Evolutionary conservation across 1,140 invertebrate genomes (phyloP), one percentile per base, ranked within the genome.

Genomic region (Bombyx mandarina): DNA sequence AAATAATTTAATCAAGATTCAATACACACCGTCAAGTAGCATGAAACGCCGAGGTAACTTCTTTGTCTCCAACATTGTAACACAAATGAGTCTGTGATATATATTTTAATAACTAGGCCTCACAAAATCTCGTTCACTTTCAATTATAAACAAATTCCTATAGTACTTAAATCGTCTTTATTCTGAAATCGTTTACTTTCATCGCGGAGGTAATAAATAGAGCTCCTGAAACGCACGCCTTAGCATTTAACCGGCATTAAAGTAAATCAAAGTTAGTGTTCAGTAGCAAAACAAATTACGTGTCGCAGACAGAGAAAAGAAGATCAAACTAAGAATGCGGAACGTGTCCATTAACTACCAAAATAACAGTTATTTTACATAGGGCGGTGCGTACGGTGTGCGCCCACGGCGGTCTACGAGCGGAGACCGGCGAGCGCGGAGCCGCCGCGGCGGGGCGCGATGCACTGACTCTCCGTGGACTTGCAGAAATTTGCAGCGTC

Each of bases 401-500:
- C 66, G 72, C 70, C 65, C 64, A 69, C 66, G 67, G 70, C 69
- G 77, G 65, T 46, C 62, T 62, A 61, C 66, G 65, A 61, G 74
- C 63, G 62, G 80, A 71, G 61, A 71, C 66, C 67, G 71, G 70
- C 67, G 71, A 69, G 75, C 79, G 80, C 79, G 81, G 77, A 70
- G 72, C 77, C 81, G 82, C 78, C 80, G 84, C 82, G 86, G 80
- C 82, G 82, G 80, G 81, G 78, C 83, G 75, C 79, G 82, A 81
- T 86, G 83, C 82, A 86, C 83, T 86, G 82, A 83, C 69, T 77
- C 73, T 73, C 74, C 66, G 66, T 73, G 77, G 80, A 79, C 82
- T 86, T 86, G 83, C 83, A 86, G 79, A 86, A 86, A 79, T 86
- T 86, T 86, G 83, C 83, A 86, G 83, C 82, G 83, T 82, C 80